Conservation (phyloP, 2,113 vertebrate genomes). For the Noturus placidus region DNA sequence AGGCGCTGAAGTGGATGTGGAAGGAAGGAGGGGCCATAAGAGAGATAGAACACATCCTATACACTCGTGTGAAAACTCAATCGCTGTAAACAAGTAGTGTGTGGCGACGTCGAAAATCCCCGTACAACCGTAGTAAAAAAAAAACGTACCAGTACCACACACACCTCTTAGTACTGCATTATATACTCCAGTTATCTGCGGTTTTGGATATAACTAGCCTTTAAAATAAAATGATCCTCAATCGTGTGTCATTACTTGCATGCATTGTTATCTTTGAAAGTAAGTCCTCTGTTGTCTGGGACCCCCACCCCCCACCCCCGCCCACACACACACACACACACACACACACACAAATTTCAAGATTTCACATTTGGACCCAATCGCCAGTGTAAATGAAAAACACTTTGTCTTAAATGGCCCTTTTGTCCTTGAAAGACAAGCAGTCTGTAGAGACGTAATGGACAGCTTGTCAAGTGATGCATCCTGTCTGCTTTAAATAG, state of each 20-base stretch:
- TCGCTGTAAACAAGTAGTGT: slow-evolving; percentile 14
- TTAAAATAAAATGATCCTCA: not conserved
- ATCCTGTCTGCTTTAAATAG: not conserved
- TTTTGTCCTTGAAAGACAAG: not conserved
- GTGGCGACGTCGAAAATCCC: not conserved
- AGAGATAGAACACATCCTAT: slow-evolving; percentile 26
- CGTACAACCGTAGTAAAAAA: not conserved
- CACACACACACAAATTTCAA: too few relatives aligned
- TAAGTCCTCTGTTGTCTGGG: not conserved
- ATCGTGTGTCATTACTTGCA: not conserved
- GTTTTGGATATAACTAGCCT: not conserved
- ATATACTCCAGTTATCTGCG: not conserved
- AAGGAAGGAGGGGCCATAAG: slow-evolving; percentile 58
- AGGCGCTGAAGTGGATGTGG: slow-evolving; percentile 53
- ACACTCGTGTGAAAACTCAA: slow-evolving; percentile 7
- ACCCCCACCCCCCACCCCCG: too few relatives aligned
- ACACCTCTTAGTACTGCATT: too few relatives aligned
- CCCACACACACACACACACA: too few relatives aligned
- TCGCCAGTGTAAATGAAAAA: not conserved
- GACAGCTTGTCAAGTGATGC: not conserved
- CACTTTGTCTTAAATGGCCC: not conserved
- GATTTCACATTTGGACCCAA: not conserved
- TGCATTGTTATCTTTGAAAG: slow-evolving; percentile 1
- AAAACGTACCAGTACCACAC: not conserved
- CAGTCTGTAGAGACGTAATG: not conserved